Percentiles rank a stretch among this genome's conserved stretches.
phyloP scores from a whole-genome alignment of 2,888 invertebrate genomes.

The Sceliomorpha sp. region DNA sequence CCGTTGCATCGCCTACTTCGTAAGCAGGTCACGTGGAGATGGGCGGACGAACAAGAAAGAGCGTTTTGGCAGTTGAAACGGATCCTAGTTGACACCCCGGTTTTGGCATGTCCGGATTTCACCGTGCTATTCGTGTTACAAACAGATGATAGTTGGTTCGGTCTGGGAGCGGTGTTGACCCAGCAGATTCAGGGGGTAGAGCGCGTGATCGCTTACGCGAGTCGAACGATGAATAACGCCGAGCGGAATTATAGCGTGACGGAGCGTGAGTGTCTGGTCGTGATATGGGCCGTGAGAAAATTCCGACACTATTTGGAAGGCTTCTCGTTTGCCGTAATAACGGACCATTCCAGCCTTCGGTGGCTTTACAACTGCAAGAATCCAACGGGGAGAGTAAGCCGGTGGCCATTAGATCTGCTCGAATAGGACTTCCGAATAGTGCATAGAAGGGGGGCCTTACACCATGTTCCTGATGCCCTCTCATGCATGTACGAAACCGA shows the following conservation, averaged over 20 bases:
- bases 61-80: slow-evolving; percentile 51
- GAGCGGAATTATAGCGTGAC: slow-evolving; percentile 49
- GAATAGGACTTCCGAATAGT: slow-evolving; percentile 31
- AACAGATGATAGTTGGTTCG: slow-evolving; percentile 41
- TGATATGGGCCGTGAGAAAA: slow-evolving; percentile 41
- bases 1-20: slow-evolving; percentile 53
- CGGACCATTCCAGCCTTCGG: slow-evolving; percentile 53
- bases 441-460: slow-evolving; percentile 24
- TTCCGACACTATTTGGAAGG: slow-evolving; percentile 38
- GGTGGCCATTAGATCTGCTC: slow-evolving; percentile 59
- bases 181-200: slow-evolving; percentile 47
- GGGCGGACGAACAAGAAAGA: slow-evolving; percentile 45
- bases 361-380: slow-evolving; percentile 33
- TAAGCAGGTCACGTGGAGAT: slow-evolving; percentile 42
- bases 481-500: slow-evolving; percentile 25
- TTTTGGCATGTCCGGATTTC: slow-evolving; percentile 57
- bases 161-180: slow-evolving; percentile 52
- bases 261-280: slow-evolving; percentile 51
- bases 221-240: slow-evolving; percentile 22
- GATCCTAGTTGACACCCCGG: slow-evolving; percentile 36
- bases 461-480: slow-evolving; percentile 48
- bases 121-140: slow-evolving; percentile 37
- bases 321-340: slow-evolving; percentile 50
- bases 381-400: slow-evolving; percentile 50
- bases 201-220: slow-evolving; percentile 48